Base-by-base conservation (phyloP, 2,888 invertebrate genomes). In the Lordiphosa andalusiaca region DNA sequence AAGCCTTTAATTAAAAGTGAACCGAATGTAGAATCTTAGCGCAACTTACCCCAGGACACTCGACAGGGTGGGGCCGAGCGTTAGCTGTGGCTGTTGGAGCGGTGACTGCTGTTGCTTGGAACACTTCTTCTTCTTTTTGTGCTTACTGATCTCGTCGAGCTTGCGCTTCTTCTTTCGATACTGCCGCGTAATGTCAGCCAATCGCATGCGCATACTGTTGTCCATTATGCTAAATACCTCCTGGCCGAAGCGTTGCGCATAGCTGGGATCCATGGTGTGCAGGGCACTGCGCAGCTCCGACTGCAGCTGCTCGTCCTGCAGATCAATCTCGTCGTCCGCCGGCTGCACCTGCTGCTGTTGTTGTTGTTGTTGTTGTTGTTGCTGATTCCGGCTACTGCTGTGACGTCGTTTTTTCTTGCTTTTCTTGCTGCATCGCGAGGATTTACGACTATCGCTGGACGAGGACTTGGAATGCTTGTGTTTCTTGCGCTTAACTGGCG, bases 141-240 rank as follows among this genome's bases (percentile, higher is more conserved):
- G 86, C 65, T 86, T 88, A 4, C 76, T 82, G 39, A 95, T 90
- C 69, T 93, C 94, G 63, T 92, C 93, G n/a, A 97, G 90, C 88
- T 96, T 95, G 30, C 93, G 93, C 85, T 96, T 94, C 86, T 95
- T 95, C 86, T 96, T 96, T 65, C 93, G 93, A 85, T 95, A 95
- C 84, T 95, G 93, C 23, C 94, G 91, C 81, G 96, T 95, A 25
- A 97, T 91, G 50, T 96, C 95, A 19, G 95, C 95, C 62, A 97
- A 87, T 56, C 93, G 92, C 89, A 94, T 92, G 38, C 95, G 91
- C 95, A 96, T 95, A 77, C 95, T 94, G 77, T 94, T 91, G 87
- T 96, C 96, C 89, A 94, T 93, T 1, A 94, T 93, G 85, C 93
- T 93, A 87, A 94, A 94, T 36, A 92, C 90, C 36, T 91, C 92